phyloP scores from a whole-genome alignment of 2,113 vertebrate genomes.

The Ondatra zibethicus region DNA sequence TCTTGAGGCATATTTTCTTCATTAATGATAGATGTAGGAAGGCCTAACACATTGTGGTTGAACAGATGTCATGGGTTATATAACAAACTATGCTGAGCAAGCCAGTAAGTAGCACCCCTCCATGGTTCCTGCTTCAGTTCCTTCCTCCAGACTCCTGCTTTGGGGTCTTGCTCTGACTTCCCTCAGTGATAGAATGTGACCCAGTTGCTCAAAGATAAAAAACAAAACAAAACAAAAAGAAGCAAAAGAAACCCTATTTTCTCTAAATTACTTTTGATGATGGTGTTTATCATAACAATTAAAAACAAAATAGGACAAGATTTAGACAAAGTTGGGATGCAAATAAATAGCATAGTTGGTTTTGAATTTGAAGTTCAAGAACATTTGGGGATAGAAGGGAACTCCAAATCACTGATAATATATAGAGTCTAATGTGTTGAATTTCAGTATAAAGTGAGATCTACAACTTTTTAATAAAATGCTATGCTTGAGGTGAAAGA shows the following conservation, averaged over 20 bases:
- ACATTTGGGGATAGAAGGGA: not conserved
- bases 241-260: not conserved
- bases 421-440: not conserved
- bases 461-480: not conserved
- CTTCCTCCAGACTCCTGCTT: not conserved
- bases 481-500: not conserved
- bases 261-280: not conserved
- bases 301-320: not conserved
- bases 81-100: not conserved
- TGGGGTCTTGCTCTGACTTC: not conserved
- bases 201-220: not conserved
- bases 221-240: not conserved
- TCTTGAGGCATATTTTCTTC: not conserved
- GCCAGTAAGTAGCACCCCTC: not conserved
- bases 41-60: not conserved
- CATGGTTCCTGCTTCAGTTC: not conserved
- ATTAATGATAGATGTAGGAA: not conserved
- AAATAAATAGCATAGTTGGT: not conserved
- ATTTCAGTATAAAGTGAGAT: not conserved
- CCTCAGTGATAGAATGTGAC: no score
- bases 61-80: not conserved
- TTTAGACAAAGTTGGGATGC: not conserved
- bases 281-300: no score
- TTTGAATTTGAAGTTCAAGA: not conserved
- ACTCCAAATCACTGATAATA: not conserved